A percentile compares a stretch with the other conserved stretches of the same genome.
Conservation (phyloP, 2,113 vertebrate species). For the Microcebus tavaratra region DNA sequence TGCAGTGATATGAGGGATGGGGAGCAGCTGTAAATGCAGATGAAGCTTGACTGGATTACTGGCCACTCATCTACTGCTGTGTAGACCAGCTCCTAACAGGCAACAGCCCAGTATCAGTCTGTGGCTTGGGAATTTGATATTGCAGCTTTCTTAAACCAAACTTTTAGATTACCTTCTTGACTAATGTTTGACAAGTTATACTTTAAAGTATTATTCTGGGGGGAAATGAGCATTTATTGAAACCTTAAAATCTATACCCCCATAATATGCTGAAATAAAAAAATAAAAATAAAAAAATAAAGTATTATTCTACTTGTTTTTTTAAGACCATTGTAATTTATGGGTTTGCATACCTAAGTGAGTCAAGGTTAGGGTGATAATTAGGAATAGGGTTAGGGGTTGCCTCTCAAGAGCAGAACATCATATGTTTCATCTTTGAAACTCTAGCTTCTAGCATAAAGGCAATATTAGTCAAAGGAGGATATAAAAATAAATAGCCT, state of each 20-base stretch:
- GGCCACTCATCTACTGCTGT: too few species aligned
- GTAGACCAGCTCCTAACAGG: too few species aligned
- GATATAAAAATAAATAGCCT: constrained; percentile 9
- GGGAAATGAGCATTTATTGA: too few species aligned
- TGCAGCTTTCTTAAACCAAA: not conserved
- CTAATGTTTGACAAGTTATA: not conserved
- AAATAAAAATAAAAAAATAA: not conserved
- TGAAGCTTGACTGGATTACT: too few species aligned
- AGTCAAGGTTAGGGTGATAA: not conserved
- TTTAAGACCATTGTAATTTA: not conserved
- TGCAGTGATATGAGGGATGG: too few species aligned
- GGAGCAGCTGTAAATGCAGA: too few species aligned
- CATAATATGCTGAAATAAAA: too few species aligned
- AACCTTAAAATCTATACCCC: too few species aligned
- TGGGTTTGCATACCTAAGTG: not conserved
- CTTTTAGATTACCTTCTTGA: not conserved
- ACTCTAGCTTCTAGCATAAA: constrained; percentile 5
- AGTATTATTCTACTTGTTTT: not conserved
- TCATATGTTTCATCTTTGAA: constrained; percentile 8
- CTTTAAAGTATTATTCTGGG: not conserved
- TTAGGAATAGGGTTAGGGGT: not conserved
- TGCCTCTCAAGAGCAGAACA: not conserved
- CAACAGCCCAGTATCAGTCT: too few species aligned
- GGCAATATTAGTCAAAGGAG: not conserved
- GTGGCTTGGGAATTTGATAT: too few species aligned